phyloP scores from a whole-genome alignment of 2,797 vertebrate species.

The Pogoniulus pusillus region DNA sequence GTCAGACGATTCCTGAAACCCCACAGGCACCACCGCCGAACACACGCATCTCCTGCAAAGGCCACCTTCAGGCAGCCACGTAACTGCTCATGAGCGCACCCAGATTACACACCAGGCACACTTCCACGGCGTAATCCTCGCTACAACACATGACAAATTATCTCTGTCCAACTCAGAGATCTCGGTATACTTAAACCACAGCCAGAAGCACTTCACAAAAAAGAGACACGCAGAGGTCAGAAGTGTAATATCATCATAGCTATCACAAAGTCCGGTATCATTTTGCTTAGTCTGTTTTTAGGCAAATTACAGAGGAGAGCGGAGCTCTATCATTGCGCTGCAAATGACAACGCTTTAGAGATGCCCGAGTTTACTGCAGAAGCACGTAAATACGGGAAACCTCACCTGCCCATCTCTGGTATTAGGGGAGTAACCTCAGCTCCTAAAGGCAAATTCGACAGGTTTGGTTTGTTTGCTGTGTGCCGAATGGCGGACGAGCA shows the following conservation, averaged over 20 bases:
- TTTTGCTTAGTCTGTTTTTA: background rate
- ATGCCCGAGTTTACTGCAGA: background rate
- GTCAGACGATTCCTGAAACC: background rate
- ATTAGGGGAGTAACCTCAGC: fast-evolving
- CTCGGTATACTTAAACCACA: background rate
- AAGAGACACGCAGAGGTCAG: background rate
- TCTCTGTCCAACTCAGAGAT: fast-evolving
- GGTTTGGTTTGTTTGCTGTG: fast-evolving
- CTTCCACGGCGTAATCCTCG: background rate
- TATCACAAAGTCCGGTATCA: background rate
- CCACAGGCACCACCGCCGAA: background rate
- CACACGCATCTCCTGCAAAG: background rate
- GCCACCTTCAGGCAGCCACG: background rate
- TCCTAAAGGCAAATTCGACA: fast-evolving
- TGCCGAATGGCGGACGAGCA: background rate
- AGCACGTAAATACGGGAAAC: background rate
- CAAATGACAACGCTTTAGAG: background rate
- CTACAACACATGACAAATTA: background rate
- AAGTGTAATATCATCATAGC: background rate
- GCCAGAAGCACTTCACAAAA: background rate
- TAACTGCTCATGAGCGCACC: background rate
- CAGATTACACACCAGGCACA: background rate
- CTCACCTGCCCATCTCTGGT: fast-evolving
- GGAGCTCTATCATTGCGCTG: background rate
- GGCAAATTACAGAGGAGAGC: background rate